These are phyloP conservation scores for Nudaria mundana DNA, from an alignment of 2,888 invertebrate genomes.

Conservation along the genomic window DNA sequence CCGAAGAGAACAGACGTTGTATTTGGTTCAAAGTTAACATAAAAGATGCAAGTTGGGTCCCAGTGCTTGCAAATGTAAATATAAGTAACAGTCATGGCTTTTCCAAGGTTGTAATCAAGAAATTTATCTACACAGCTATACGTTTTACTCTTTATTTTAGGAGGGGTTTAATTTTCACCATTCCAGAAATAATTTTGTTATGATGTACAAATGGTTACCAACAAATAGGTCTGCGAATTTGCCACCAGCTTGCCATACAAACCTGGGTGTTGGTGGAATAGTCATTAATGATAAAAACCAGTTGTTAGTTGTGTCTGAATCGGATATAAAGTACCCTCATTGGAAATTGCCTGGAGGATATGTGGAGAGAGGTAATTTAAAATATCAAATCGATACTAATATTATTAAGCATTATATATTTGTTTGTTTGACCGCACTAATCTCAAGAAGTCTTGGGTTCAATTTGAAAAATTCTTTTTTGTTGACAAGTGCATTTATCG, in stretches of 20 bases:
- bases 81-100: not conserved
- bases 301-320: constrained; percentile 91
- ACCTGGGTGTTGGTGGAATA: constrained; percentile 91
- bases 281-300: constrained; percentile 89
- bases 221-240: constrained; percentile 81
- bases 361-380: constrained; percentile 87
- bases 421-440: too few relatives aligned
- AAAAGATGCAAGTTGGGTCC: constrained; percentile 87
- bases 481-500: too few relatives aligned
- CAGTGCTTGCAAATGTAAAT: constrained; percentile 85
- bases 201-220: constrained; percentile 91
- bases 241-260: constrained; percentile 90
- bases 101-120: too few relatives aligned
- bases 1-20: constrained; percentile 82
- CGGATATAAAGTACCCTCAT: constrained; percentile 78
- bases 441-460: too few relatives aligned
- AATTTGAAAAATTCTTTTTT: too few relatives aligned
- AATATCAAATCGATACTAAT: too few relatives aligned
- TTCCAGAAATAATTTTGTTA: constrained; percentile 88
- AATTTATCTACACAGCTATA: too few relatives aligned
- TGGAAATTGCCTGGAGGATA: constrained; percentile 98
- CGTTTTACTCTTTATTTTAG: constrained; percentile 53
- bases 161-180: constrained; percentile 94
- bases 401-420: too few relatives aligned
- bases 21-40: constrained; percentile 91